Base-by-base conservation (phyloP, 1,140 invertebrate species). In the Goniozus legneri region DNA sequence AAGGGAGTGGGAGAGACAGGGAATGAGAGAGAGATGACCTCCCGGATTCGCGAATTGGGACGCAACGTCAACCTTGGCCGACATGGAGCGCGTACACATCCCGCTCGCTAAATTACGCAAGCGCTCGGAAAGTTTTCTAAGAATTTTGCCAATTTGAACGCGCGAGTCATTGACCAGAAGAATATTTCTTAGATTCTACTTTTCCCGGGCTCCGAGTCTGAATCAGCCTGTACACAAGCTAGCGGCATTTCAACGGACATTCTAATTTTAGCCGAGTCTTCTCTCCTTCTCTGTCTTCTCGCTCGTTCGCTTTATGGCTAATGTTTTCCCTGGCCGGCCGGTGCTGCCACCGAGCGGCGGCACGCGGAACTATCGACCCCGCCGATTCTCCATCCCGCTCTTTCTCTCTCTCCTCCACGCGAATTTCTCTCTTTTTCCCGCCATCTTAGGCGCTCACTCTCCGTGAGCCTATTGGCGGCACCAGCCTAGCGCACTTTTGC, bases 251-350 rank as follows among this genome's bases (percentile, higher is more conserved):
- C 66, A 66, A 69, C 61, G 61, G 56, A 50, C 60, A 69, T 69
- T 71, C 68, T 71, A 69, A 67, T 71, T 71, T 71, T 71, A 71
- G 65, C 55, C 52, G 54, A 47, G 21, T 19, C 54, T 53, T 52
- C 58, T 50, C 65, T 54, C 51, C 55, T 51, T 54, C 44, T 54
- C 55, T 48, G 56, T 52, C 46, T 50, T 56, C 57, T 40, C 34
- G 40, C 20, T 34, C 39, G 24, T 35, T 35, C 20, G 27, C 37
- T 44, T 44, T 44, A 22, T 41, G 31, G 42, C 21, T 44, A 36
- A 14, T 56, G 50, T 56, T 60, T 52, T 45, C 52, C 42, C n/a
- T 47, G 20, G 2, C 32, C 27, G 20, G 37, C 14, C 30, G n/a
- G 52, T 54, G 52, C 52, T 54, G 48, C 52, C 31, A 56, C 48